Base-by-base conservation (phyloP, 2,888 invertebrate genomes). In the Xylota sylvarum region DNA sequence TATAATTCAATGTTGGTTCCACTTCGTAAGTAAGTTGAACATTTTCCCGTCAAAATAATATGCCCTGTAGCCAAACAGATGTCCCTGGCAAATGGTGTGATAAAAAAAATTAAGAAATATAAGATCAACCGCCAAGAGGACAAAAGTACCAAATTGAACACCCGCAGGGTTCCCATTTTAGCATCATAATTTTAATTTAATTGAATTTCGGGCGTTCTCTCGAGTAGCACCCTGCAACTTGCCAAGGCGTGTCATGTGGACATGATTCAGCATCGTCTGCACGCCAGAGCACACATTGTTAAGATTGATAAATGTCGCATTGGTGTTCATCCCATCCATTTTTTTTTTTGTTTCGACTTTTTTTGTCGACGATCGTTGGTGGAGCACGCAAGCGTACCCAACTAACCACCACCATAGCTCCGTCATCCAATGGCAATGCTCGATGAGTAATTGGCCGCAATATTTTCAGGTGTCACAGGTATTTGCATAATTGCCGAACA, bases 401-500 rank as follows among this genome's bases (percentile, higher is more conserved):
- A 55, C 40, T 5, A 30, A 62, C 40, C 12, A 52, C 40, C 12
- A 14, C 37, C 19, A 17, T 40, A 27, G 17, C 32, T 17, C 32
- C 27, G 72, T 65, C 72, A 58, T 62, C 56, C 46, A 52, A 56
- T 64, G 40, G 40, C 50, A 48, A 35, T 19, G 7, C 69, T 17
- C 70, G 32, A 80, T 85, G 80, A 85, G 76, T 80, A 80, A 85
- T 85, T 77, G 85, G 52, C 23, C 46, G 80, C 76, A 70, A 81
- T 85, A 72, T 85, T 76, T 85, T 81, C 85, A 85, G 76, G 76
- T 80, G 85, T 80, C 80, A 76, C 76, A 10, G 55, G 46, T 72
- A 85, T 85, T 85, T 85, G 80, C 85, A 85, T 85, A 85, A 85
- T 85, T 85, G 80, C 79, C 69, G 65, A 80, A 80, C 79, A 84